Conservation (phyloP, 2,888 invertebrate genomes). For the Drosophila paracracens region DNA sequence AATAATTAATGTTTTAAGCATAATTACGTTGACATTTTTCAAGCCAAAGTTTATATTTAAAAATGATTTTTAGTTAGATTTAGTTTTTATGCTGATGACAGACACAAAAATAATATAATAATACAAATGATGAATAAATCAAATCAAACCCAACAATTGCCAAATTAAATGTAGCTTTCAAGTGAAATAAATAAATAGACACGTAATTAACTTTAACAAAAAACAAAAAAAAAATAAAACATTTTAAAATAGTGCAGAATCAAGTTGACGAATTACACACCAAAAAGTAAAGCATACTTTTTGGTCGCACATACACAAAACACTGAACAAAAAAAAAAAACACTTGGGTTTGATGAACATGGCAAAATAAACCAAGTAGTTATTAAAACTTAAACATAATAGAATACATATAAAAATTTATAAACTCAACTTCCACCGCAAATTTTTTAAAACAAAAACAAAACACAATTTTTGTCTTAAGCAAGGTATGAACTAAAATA, state of each 20-base stretch:
- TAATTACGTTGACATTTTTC: slow-evolving; percentile 78
- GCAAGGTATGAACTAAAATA: slow-evolving; percentile 63
- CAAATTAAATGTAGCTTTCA: slow-evolving; percentile 85
- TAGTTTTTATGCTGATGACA: slow-evolving; percentile 68
- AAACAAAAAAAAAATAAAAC: background rate
- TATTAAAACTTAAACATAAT: slow-evolving; percentile 70
- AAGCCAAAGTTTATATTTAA: slow-evolving; percentile 84
- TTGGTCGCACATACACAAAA: slow-evolving; percentile 54
- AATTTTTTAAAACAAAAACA: slow-evolving; percentile 72
- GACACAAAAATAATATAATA: slow-evolving; percentile 33
- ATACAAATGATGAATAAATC: slow-evolving; percentile 46
- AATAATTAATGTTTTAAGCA: slow-evolving; percentile 61
- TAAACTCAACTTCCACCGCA: slow-evolving; percentile 80
- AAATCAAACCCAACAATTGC: slow-evolving; percentile 85
- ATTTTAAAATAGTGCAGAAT: slow-evolving; percentile 61
- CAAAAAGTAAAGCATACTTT: slow-evolving; percentile 67
- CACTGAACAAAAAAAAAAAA: slow-evolving; percentile 12
- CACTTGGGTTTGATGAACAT: slow-evolving; percentile 73
- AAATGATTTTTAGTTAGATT: slow-evolving; percentile 70
- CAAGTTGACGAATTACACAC: slow-evolving; percentile 45
- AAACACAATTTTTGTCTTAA: slow-evolving; percentile 79
- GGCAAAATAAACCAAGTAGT: slow-evolving; percentile 66
- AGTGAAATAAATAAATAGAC: slow-evolving; percentile 73
- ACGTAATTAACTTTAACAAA: slow-evolving; percentile 68
- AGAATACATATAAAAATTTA: slow-evolving; percentile 69